These are phyloP conservation scores for Amblyraja radiata DNA, from an alignment of 2,797 vertebrate genomes.

Conservation along the genomic window DNA sequence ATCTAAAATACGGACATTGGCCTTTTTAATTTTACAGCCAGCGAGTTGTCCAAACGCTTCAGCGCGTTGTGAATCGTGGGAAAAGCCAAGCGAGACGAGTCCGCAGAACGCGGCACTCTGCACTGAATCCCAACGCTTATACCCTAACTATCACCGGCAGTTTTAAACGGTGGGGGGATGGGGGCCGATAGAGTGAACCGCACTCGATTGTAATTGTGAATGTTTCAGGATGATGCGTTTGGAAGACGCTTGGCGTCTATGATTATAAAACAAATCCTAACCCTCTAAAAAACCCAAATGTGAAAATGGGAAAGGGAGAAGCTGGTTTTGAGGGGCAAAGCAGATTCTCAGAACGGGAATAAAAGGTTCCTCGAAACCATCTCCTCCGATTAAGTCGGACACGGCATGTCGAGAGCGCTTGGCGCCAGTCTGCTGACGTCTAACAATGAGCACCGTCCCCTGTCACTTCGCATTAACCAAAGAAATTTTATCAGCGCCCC, in stretches of 20 bases:
- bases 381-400: slow-evolving; percentile 60
- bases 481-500: slow-evolving; percentile 53
- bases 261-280: slow-evolving; percentile 24
- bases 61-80: slow-evolving; percentile 30
- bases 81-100: slow-evolving; percentile 9
- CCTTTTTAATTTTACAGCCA: slow-evolving; percentile 27
- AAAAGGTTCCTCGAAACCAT: slow-evolving; percentile 42
- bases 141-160: background rate
- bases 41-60: slow-evolving; percentile 5
- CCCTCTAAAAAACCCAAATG: slow-evolving; percentile 34
- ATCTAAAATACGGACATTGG: slow-evolving; percentile 2
- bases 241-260: background rate
- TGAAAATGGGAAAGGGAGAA: slow-evolving; percentile 33
- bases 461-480: slow-evolving; percentile 80
- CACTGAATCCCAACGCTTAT: background rate
- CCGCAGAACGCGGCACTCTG: background rate
- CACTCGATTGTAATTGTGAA: background rate
- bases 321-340: slow-evolving; percentile 38
- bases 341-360: slow-evolving; percentile 18
- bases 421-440: slow-evolving; percentile 82
- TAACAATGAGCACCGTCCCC: slow-evolving; percentile 74
- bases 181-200: background rate
- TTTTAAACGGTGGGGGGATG: background rate
- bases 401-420: slow-evolving; percentile 65
- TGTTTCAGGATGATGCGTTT: background rate